Evolutionary conservation across 2,113 vertebrate genomes (phyloP).

Genomic region (Rhinoptilus africanus): DNA sequence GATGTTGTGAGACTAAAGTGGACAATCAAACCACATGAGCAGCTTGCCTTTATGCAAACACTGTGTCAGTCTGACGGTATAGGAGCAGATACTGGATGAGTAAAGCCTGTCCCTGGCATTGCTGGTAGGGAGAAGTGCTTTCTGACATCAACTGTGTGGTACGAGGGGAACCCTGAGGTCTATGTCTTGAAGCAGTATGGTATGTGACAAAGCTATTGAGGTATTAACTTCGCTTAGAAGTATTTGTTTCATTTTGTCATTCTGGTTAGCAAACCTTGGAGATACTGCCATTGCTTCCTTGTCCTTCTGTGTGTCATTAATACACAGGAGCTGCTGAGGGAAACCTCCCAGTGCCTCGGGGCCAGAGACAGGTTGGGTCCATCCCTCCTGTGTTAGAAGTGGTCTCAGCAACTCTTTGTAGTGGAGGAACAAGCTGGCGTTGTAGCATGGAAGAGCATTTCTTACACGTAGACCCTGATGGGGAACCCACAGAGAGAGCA

Average conservation of each 20-base stretch:
- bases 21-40: neutral
- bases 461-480: neutral
- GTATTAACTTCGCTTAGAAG: constrained; percentile 86
- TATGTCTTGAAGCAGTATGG: neutral
- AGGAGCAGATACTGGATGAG: neutral
- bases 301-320: too few relatives aligned
- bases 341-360: fast-evolving
- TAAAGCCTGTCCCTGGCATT: neutral
- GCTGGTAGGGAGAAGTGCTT: neutral
- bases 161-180: neutral
- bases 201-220: constrained; percentile 84
- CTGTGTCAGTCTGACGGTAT: neutral
- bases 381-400: fast-evolving
- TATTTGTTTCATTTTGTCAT: constrained; percentile 84
- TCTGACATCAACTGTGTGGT: fast-evolving
- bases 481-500: neutral
- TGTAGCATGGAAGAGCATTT: neutral
- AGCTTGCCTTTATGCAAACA: neutral
- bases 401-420: neutral
- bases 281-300: neutral
- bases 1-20: neutral
- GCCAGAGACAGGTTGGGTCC: fast-evolving
- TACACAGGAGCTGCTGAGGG: neutral
- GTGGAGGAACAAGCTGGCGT: neutral
- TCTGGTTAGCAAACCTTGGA: constrained; percentile 41